These are phyloP conservation scores for Sceliomorpha sp. DNA, from an alignment of 2,888 invertebrate genomes.

Conservation along the genomic window DNA sequence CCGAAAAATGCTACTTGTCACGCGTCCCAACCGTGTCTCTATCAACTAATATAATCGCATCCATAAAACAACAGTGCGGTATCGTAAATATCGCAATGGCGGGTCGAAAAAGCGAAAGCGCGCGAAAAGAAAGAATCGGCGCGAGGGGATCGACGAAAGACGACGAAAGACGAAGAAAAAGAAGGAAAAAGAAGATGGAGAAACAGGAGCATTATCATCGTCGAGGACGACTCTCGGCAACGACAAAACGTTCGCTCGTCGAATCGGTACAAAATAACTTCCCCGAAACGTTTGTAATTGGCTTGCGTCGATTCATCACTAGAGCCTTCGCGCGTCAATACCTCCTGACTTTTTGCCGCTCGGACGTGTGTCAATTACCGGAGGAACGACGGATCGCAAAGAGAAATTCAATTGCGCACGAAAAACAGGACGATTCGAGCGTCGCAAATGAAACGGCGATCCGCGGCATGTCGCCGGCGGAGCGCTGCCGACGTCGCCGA, in stretches of 20 bases:
- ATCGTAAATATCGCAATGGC: too few species aligned
- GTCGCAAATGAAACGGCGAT: constrained; percentile 66
- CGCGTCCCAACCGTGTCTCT: too few species aligned
- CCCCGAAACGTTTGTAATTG: constrained; percentile 43
- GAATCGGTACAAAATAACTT: constrained; percentile 21
- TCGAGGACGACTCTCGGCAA: too few species aligned
- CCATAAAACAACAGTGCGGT: too few species aligned
- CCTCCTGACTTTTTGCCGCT: constrained; percentile 46
- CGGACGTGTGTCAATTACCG: constrained; percentile 66
- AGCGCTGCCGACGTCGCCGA: constrained; percentile 31
- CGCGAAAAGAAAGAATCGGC: too few species aligned
- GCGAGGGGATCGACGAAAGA: too few species aligned
- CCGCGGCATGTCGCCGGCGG: constrained; percentile 4
- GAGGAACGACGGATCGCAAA: constrained; percentile 61
- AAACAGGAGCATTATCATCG: too few species aligned
- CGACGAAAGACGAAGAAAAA: too few species aligned
- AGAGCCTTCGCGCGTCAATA: constrained; percentile 23
- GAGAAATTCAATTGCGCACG: constrained; percentile 70
- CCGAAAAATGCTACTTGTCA: too few species aligned
- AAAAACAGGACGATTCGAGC: constrained; percentile 68
- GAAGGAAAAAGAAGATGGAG: too few species aligned
- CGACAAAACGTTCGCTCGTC: constrained; percentile 12
- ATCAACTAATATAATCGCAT: too few species aligned
- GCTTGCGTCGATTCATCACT: constrained; percentile 27
- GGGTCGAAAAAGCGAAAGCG: too few species aligned